Evolutionary conservation across 2,888 invertebrate species (phyloP), one percentile per base, ranked within the genome.

Genomic region (Dynastes hyllus): DNA sequence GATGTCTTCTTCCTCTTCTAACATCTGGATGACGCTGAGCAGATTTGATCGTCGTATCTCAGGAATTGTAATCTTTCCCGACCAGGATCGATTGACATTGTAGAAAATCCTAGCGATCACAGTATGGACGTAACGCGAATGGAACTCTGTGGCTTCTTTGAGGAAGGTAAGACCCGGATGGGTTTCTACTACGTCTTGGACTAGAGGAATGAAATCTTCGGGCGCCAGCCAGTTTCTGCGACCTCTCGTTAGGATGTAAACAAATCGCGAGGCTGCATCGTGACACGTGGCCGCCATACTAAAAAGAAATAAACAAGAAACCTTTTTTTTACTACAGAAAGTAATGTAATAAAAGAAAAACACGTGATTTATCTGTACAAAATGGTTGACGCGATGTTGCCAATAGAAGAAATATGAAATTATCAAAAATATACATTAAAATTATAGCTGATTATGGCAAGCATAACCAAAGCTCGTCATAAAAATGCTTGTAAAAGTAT

Each of bases 41-140:
- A 98, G 93, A 90, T 98, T 98, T 82, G 98, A 97, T 87, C 96
- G 93, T 85, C 98, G 92, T 79, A 99, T 90, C 90, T 99, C 98
- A 3, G 95, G 91, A 83, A 97, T 92, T 66, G 96, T 94, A 85
- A 99, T 96, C 86, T 93, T 86, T 13, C 98, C 98, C 76, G 97
- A 96, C 99, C 99, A 99, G 83, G 98, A 96, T 83, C 98, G 94
- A 90, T 98, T 98, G 77, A 98, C 97, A 89, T 96, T 95, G 91
- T 98, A 99, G 90, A 96, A 98, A 92, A 99, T 98, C 90, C 99
- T 93, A 83, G 98, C 97, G 87, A 98, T 98, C 87, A 99, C 99
- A 88, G 99, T 99, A 90, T 98, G 98, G 84, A 99, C 96, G 89
- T 99, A 99, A 92, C 98, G 94, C 81, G 98, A 98, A 92, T 99